Conservation (phyloP, 2,113 vertebrate species). For the Acanthisitta chloris region DNA sequence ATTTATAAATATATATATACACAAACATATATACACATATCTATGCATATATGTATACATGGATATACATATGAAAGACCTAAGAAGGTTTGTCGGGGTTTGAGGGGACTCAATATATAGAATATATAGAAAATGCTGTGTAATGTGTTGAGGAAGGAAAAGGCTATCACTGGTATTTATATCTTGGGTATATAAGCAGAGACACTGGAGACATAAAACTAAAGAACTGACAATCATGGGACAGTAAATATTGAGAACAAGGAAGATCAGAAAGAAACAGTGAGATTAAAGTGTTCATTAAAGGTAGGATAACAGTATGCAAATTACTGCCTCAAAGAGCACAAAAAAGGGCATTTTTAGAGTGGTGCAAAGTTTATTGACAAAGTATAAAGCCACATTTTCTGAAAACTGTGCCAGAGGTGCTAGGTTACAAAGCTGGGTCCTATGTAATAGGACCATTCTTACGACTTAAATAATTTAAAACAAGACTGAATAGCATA, state of each 20-base stretch:
- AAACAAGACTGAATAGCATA: background rate
- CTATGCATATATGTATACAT: too few species aligned
- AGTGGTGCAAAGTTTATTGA: background rate
- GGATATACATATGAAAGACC: background rate
- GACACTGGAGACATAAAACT: background rate
- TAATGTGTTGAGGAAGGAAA: background rate
- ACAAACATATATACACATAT: background rate
- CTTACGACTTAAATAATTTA: background rate
- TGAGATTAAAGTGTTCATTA: background rate
- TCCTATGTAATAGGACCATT: background rate
- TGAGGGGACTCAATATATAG: too few species aligned
- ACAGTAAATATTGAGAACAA: background rate
- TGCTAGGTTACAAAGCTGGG: background rate
- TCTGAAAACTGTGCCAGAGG: background rate
- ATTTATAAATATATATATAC: fast-evolving
- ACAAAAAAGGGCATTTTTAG: background rate
- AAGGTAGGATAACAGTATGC: background rate
- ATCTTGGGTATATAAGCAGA: background rate
- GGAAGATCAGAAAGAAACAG: background rate
- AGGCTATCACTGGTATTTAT: background rate
- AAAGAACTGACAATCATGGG: background rate
- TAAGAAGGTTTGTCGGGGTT: background rate
- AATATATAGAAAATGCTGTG: background rate
- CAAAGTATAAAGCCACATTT: background rate
- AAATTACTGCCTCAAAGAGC: background rate